Base-by-base conservation (phyloP, 2,888 invertebrate genomes). In the Platycheirus rosarum region DNA sequence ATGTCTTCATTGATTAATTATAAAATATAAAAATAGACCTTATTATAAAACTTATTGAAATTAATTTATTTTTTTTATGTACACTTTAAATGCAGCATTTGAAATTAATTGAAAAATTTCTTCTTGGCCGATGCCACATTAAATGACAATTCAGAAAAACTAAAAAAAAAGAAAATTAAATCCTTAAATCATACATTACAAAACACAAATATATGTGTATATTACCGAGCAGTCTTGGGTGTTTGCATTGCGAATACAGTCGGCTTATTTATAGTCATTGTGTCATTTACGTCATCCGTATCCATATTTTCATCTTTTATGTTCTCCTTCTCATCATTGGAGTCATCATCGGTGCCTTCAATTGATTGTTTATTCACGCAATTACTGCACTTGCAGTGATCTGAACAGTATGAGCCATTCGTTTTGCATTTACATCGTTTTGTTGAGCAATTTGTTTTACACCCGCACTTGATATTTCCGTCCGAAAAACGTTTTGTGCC, bases 61-160 rank as follows among this genome's bases (percentile, higher is more conserved):
- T 55, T 7, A 57, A 42, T 16, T 57, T 42, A 42, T 57, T 26
- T 42, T 57, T 0, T 57, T 57, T n/a, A n/a, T 57, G 42, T 35
- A 57, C 57, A 57, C 11, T 42, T 13, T 11, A 11, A 40, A 57
- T 40, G 11, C 35, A 13, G 26, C 9, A 1, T 1, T 55, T 29
- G 3, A 14, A 35, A 9, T 65, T 82, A 85, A 42, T 85, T 75
- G 49, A 87, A 87, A 62, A 87, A 87, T 63, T 87, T 87, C 63
- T 85, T 87, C 70, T 86, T 87, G 14, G 86, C 84, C 0, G 86
- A 85, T n/a, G 84, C 68, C 23, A 84, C 85, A 48, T 85, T 85
- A 74, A 86, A 87, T n/a, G 84, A 84, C 35, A 87, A 49, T 9
- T 84, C 85, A 7, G 86, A 86, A 49, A 86, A 73, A 53, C 87